Percentiles rank a stretch among this genome's conserved stretches.
These are phyloP conservation scores for Tipula confusa DNA, from an alignment of 2,888 invertebrate genomes.

Conservation along the genomic window DNA sequence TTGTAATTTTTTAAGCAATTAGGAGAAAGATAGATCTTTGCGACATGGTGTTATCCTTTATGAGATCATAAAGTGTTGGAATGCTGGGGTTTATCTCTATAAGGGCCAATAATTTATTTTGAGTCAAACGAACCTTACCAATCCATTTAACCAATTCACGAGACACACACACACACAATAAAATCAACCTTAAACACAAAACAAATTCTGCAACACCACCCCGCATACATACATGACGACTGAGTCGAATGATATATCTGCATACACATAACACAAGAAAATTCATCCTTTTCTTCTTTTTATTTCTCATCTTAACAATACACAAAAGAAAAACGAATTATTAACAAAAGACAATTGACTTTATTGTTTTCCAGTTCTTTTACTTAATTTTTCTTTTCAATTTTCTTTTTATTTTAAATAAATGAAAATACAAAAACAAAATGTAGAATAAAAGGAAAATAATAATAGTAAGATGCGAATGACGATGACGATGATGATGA, in stretches of 20 bases:
- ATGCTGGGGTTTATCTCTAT: no score
- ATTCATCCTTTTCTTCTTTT: not conserved
- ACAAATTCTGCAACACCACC: not conserved
- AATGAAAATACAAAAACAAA: not conserved
- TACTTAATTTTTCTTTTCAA: constrained; percentile 14
- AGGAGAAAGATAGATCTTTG: no score
- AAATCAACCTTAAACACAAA: not conserved
- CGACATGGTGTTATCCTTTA: no score
- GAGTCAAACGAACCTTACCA: no score
- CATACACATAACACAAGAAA: not conserved
- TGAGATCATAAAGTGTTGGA: no score
- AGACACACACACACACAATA: no score
- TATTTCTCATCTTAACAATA: not conserved
- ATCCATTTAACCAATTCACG: no score
- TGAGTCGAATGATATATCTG: not conserved
- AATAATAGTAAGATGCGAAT: not conserved
- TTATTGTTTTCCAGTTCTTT: constrained; percentile 7
- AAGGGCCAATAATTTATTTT: no score
- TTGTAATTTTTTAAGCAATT: no score
- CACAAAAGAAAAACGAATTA: constrained; percentile 25
- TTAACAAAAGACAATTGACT: constrained; percentile 21
- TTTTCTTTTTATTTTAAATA: not conserved
- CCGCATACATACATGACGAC: not conserved
- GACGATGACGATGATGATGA: not conserved
- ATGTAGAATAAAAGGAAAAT: not conserved